Base-by-base conservation (phyloP, 2,113 vertebrate genomes). In the Limanda limanda region DNA sequence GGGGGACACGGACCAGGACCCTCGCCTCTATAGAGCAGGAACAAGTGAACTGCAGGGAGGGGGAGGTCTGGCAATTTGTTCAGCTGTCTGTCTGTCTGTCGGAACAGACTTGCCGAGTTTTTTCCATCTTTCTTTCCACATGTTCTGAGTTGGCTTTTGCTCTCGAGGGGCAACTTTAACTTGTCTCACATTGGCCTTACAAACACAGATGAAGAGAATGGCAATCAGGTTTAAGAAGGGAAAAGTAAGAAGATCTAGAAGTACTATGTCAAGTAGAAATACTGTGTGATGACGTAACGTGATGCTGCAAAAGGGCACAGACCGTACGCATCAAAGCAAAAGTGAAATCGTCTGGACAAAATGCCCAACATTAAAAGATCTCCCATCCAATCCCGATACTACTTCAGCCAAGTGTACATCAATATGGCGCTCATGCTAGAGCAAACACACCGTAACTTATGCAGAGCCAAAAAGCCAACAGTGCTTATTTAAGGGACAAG, bases 391-490 rank as follows among this genome's bases (percentile, higher is more conserved):
- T 62, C 71, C 57, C 74, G 54, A 65, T 55, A 45, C 79, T 78
- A 77, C 81, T 86, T 84, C 76, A 84, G 79, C 80, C 88, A 86
- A 88, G 79, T 64, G 58, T 75, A 68, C 79, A 72, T 88, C 85
- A 89, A 89, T 82, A 83, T 84, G 81, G 71, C 45, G 83, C 83
- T 89, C 71, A 78, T 82, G 86, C 86, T 78, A 77, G 79, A 78
- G 81, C 87, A 91, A 91, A 90, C 82, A 89, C 59, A 73, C 68
- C 55, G 52, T 83, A 83, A 88, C 81, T 82, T 88, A 89, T 88
- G 83, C 90, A 84, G 88, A 92, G 88, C 87, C 89, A 91, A 89
- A 90, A 85, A 91, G 88, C 84, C 88, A 91, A 93, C 88, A 91
- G 83, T 83, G 83, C 88, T 88, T 86, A 84, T 88, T 89, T 88